Evolutionary conservation across 2,888 invertebrate species (phyloP), one percentile per base, ranked within the genome.

Genomic region (Hydropsyche betteni): DNA sequence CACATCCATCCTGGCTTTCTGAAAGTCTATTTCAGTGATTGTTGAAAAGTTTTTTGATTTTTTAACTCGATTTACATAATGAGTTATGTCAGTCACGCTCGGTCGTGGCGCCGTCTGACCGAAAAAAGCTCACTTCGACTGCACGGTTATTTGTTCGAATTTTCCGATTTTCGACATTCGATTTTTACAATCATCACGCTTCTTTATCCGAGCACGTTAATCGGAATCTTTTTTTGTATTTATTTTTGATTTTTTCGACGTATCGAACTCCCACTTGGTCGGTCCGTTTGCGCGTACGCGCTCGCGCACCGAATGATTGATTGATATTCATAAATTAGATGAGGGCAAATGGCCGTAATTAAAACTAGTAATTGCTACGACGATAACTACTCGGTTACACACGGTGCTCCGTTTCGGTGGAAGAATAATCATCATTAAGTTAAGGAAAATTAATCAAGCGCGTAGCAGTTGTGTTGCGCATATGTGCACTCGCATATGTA

Each of bases 241-340:
- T 10, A n/a, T 55, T 55, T 55, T 3, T 55, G 55, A 55, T 55
- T 55, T 55, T 55, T 16, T 55, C n/a, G 8, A 12, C 14, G 55
- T 16, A n/a, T n/a, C 55, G 64, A 33, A 33, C 36, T 33, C 64
- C 64, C 24, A 24, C 24, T n/a, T n/a, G 33, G 36, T 64, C 36
- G 34, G 72, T 58, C 70, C 70, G 75, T 70, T 70, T 70, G 69
- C 70, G 69, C 61, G 75, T 38, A 69, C 64, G 55, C 55, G 55
- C 55, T 14, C 74, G 50, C 36, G 14, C 14, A 50, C 38, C 44
- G 58, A 7, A 68, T 77, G 77, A 77, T 77, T 75, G 74, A 77
- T 77, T 51, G 73, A 50, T 53, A 16, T 38, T 44, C 77, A 75
- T 77, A 74, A 75, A 77, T 77, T 71, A 77, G 77, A 75, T 69